A percentile compares a stretch with the other conserved stretches of the same genome.
These are phyloP conservation scores for Falco biarmicus DNA, from an alignment of 2,797 vertebrate species.

Conservation along the genomic window DNA sequence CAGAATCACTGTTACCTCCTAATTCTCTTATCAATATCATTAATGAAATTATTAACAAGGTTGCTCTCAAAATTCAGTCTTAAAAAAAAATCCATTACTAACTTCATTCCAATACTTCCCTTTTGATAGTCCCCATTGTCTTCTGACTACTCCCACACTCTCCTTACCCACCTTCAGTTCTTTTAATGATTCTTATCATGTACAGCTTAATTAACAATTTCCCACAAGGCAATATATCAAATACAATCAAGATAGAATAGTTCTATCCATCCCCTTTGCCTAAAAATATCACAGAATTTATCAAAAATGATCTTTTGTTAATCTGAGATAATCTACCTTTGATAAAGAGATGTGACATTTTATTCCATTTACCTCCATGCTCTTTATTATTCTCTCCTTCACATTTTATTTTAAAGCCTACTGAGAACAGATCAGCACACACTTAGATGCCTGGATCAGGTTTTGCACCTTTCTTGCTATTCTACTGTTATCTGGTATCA, in stretches of 20 bases:
- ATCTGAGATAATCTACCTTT: slow-evolving; percentile 45
- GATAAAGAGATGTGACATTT: slow-evolving; percentile 53
- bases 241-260: slow-evolving; percentile 11
- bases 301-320: slow-evolving; percentile 42
- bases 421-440: not conserved
- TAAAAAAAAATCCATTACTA: not conserved
- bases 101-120: not conserved
- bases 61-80: slow-evolving; percentile 6
- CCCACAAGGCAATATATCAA: slow-evolving; percentile 54
- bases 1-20: slow-evolving; percentile 2
- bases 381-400: not conserved
- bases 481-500: not conserved
- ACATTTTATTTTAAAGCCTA: not conserved
- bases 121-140: not conserved
- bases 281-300: slow-evolving; percentile 61
- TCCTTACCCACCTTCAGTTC: not conserved
- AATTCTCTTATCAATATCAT: slow-evolving; percentile 23
- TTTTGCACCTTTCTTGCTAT: not conserved
- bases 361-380: not conserved
- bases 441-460: not conserved
- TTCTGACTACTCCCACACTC: not conserved
- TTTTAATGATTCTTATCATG: slow-evolving; percentile 27
- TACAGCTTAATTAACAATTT: slow-evolving; percentile 45
- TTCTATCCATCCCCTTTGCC: not conserved
- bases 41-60: slow-evolving; percentile 38